Percentiles rank a stretch among this genome's conserved stretches.
phyloP scores from a whole-genome alignment of 2,797 vertebrate species.

The Phataginus tetradactyla region DNA sequence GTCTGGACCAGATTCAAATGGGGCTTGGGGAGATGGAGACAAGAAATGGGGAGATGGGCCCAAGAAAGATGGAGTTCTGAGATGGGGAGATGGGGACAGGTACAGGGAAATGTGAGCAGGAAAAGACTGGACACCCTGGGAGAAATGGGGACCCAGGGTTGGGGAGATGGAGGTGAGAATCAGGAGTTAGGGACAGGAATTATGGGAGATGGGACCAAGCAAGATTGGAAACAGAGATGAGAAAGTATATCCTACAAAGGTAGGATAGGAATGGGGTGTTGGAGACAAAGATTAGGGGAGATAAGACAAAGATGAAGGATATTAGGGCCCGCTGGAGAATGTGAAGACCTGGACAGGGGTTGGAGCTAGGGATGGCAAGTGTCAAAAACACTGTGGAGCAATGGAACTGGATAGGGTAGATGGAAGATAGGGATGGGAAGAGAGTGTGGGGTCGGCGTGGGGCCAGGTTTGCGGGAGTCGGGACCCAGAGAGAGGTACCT shows the following conservation, averaged over 20 bases:
- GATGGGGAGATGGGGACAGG: neutral
- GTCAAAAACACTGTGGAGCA: neutral
- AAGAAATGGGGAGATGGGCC: neutral
- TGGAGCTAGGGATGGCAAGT: neutral
- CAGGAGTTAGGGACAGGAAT: neutral
- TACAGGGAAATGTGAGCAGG: neutral
- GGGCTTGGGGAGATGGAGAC: neutral
- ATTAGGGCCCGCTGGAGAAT: neutral
- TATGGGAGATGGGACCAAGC: neutral
- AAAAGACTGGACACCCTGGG: neutral
- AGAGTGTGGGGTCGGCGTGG: neutral
- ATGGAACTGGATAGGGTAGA: neutral
- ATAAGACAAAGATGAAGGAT: conserved; percentile 13
- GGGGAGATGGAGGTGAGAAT: neutral
- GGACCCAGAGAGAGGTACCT: neutral
- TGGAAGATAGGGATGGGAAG: neutral
- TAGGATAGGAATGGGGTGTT: neutral
- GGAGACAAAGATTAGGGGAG: neutral
- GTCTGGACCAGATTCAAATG: neutral
- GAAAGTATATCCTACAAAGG: neutral
- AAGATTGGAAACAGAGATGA: neutral
- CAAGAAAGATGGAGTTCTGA: neutral
- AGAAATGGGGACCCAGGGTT: neutral
- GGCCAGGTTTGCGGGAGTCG: neutral
- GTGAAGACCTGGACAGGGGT: neutral